phyloP scores from a whole-genome alignment of 2,113 vertebrate species.

The Phoenicopterus ruber region DNA sequence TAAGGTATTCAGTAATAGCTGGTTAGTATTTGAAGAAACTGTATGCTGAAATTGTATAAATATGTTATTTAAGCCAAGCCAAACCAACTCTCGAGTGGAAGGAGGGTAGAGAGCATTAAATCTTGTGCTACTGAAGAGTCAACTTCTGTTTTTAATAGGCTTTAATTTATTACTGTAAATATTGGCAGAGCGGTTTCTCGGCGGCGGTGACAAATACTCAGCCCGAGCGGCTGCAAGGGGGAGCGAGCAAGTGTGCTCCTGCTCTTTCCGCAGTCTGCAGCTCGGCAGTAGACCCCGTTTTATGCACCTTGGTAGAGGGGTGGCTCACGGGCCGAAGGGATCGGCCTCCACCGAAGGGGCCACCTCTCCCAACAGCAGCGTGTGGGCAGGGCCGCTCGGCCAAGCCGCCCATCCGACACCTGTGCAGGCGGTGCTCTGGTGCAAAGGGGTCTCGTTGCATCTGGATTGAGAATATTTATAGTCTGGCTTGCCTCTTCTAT shows the following conservation, averaged over 20 bases:
- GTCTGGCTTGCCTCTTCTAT: neutral
- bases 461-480: neutral
- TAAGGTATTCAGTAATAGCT: neutral
- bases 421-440: too few relatives aligned
- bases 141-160: neutral
- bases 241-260: rapidly evolving
- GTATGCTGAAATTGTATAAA: neutral
- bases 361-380: neutral
- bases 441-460: neutral
- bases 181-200: rapidly evolving
- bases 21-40: neutral
- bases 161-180: neutral
- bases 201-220: neutral
- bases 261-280: neutral
- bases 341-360: rapidly evolving
- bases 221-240: neutral
- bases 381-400: rapidly evolving
- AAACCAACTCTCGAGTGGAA: neutral
- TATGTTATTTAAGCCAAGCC: neutral
- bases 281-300: neutral
- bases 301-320: rapidly evolving
- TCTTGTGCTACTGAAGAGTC: neutral
- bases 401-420: rapidly evolving
- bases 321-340: too few relatives aligned
- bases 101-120: neutral